Evolutionary conservation across 2,888 invertebrate species (phyloP).

Genomic region (Campoletis raptor): DNA sequence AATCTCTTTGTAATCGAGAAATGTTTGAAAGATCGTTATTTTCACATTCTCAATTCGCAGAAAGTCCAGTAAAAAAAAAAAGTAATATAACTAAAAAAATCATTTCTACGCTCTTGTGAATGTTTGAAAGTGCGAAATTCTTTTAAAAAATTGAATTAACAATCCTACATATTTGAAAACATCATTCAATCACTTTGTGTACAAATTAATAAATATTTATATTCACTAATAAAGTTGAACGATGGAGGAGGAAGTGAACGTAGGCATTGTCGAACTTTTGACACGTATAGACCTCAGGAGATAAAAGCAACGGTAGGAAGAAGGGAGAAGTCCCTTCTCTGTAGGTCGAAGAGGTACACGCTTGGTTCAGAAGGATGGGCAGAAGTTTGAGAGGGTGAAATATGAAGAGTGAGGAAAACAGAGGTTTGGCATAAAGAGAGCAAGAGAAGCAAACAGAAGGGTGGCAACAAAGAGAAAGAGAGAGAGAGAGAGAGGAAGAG

Average conservation of each 20-base stretch:
- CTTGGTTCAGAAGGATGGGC: neutral
- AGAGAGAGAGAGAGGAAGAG: neutral
- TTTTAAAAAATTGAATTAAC: neutral
- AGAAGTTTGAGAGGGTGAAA: neutral
- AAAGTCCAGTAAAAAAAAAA: neutral
- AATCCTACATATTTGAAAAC: neutral
- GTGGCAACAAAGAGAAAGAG: slow-evolving; percentile 1
- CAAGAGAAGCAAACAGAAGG: slow-evolving; percentile 1
- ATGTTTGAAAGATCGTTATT: neutral
- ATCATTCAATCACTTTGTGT: neutral
- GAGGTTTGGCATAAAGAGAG: neutral
- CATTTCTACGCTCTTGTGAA: neutral
- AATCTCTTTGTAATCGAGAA: neutral
- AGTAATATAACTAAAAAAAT: too few relatives aligned
- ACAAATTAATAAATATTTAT: neutral
- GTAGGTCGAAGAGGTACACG: neutral
- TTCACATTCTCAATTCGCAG: neutral
- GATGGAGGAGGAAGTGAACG: neutral
- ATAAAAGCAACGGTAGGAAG: neutral
- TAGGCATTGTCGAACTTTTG: slow-evolving; percentile 38
- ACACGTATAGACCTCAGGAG: slow-evolving; percentile 1
- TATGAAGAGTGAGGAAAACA: neutral
- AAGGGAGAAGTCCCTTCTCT: neutral
- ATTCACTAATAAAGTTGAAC: neutral
- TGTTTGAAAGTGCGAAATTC: neutral